Evolutionary conservation across 1,140 invertebrate species (phyloP), one percentile per base, ranked within the genome.

Genomic region (Drosophila malerkotliana): DNA sequence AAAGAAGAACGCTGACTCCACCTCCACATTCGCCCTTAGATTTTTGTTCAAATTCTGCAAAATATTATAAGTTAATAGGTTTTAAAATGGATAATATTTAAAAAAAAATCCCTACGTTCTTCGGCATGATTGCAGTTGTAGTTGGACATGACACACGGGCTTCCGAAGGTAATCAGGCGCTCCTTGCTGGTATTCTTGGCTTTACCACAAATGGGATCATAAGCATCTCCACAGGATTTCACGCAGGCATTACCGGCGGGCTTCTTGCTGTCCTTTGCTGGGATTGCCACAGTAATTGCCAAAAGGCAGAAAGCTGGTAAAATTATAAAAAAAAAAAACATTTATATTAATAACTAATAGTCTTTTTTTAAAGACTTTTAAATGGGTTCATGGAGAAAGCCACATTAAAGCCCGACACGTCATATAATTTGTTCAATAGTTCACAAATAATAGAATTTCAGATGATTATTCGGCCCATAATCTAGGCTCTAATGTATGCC

Each of bases 71-170:
- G 0, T 14, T 14, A 41, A 24, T 10, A 39, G 1, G 15, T 54
- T 18, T 6, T 14, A 7, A 5, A 10, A n/a, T 9, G 7, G 24
- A 15, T 45, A 5, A 6, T 4, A 26, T n/a, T n/a, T 49, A 37
- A 7, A 10, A 8, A 34, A n/a, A 34, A 5, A 52, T 18, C 18
- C 84, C 89, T 58, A 91, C 90, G 90, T 67, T 89, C 90, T 44
- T 91, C 88, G 15, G 73, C 63, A 28, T 91, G 90, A 39, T 90
- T 78, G 55, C 90, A 91, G 49, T 91, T 91, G 67, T 90, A 91
- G 47, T 90, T 91, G 49, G 63, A 51, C 88, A 91, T 77, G 10
- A 91, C 90, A 34, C 90, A 91, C 2, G 67, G 59, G 56, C 72
- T 91, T 37, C 90, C 90, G 56, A 91, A 91, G 6, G 90, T 91